Conservation (phyloP, 2,888 invertebrate species). For the Sinodicranocentrus sp. region DNA sequence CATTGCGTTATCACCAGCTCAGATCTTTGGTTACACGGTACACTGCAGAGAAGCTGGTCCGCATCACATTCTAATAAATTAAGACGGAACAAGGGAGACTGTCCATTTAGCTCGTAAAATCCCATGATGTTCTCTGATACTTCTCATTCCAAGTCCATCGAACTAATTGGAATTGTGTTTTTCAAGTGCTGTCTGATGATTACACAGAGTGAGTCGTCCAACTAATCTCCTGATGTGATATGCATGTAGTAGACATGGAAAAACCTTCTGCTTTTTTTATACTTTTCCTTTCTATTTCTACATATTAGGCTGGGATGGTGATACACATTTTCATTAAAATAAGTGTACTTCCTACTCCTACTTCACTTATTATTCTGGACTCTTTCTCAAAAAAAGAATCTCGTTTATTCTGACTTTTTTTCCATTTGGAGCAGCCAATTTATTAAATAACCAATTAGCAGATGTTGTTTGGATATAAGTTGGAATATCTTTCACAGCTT, state of each 20-base stretch:
- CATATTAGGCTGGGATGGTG: not conserved
- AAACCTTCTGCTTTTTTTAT: not conserved
- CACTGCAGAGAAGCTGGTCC: not conserved
- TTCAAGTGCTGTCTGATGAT: slow-evolving; percentile 31
- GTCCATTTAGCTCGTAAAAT: slow-evolving; percentile 33
- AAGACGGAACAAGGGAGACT: not conserved
- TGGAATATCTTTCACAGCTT: too few species aligned
- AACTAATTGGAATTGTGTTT: slow-evolving; percentile 54
- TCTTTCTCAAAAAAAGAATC: slow-evolving; percentile 29
- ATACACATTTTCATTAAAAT: slow-evolving; percentile 55
- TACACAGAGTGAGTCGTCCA: slow-evolving; percentile 11
- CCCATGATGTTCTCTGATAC: slow-evolving; percentile 20
- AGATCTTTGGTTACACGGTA: too few species aligned
- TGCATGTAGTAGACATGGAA: not conserved
- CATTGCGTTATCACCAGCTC: too few species aligned
- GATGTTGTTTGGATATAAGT: too few species aligned
- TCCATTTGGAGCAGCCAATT: slow-evolving; percentile 52
- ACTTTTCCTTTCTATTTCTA: not conserved
- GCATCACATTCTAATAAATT: slow-evolving; percentile 14
- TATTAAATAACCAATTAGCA: slow-evolving; percentile 59
- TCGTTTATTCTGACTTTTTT: slow-evolving; percentile 49
- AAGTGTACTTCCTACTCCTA: slow-evolving; percentile 38
- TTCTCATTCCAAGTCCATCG: slow-evolving; percentile 34
- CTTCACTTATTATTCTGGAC: slow-evolving; percentile 31
- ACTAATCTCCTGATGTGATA: slow-evolving; percentile 20